Base-by-base conservation (phyloP, 2,888 invertebrate genomes). In the Sympetrum striolatum region DNA sequence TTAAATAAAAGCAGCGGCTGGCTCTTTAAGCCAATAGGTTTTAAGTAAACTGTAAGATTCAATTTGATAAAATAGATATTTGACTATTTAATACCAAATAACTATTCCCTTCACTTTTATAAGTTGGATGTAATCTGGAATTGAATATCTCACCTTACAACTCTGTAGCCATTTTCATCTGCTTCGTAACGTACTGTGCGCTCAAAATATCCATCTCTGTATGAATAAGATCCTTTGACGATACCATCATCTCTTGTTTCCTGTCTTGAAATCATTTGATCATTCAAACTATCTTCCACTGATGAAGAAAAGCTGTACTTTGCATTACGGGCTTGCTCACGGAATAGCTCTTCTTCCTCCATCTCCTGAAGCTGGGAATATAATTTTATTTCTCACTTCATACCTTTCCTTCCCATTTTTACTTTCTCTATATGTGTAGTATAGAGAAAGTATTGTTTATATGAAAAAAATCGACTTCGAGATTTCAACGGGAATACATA, bases 131-230 rank as follows among this genome's bases (percentile, higher is more conserved):
- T 31, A 12, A 73, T 25, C 14, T 12, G 2, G 6, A 0, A 73
- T 31, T 73, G 12, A 73, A 14, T 37, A 44, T 37, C 48, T 35
- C 60, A 95, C 95, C 95, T 94, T n/a, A 94, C 93, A 25, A 96
- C 94, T 92, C 96, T 93, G 93, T 95, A 96, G 91, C 96, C 96
- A 91, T 95, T 94, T 92, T 95, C 95, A 93, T 96, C 96, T 92
- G 96, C 96, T 90, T 94, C 94, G 92, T 96, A 96, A 91, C 94
- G 93, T 0, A 96, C 95, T 0, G 94, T 95, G 37, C 95, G 94
- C 92, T 93, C 94, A 92, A 94, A 95, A 92, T 93, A 96, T 0
- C 96, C 96, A 93, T 96, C 96, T 91, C 95, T 95, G 93, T 96
- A 96, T 8, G 95, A 94, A 92, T 96, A 96, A 91, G 94, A 93